Base-by-base conservation (phyloP, 2,888 invertebrate genomes). In the Willowsia nigromaculata region DNA sequence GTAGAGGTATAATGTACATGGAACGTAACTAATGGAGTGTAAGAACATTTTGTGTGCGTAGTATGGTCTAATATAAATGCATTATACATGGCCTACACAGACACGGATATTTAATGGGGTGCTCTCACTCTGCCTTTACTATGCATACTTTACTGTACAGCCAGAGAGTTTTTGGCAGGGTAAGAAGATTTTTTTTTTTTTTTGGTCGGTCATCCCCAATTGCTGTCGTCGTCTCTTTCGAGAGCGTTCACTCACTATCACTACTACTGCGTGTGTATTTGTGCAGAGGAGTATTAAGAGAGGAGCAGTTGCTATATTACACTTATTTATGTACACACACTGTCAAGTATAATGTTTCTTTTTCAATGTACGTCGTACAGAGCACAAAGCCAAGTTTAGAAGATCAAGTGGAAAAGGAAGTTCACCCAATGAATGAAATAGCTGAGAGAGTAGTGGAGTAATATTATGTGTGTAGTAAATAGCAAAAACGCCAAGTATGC, bases 331-430 rank as follows among this genome's bases (percentile, higher is more conserved):
- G 74, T 76, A 76, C 74, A 76, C 74, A 76, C 74, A 76, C 74
- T 76, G 74, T 76, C 74, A 76, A 76, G 74, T 76, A 47, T 47
- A 76, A 76, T 76, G 74, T 76, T 76, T 27, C 74, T 76, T 30
- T 76, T 47, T 50, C 74, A 76, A 37, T 40, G 40, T 80, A 47
- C 56, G 56, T 30, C 37, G 56, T 43, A 62, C 59, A 33, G 27
- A 43, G 74, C 15, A 80, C 80, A 56, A 59, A 40, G 53, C 74
- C 50, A 83, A 68, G 83, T 68, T 47, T 74, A 74, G 85, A 74
- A 56, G 56, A 85, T 85, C 74, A 85, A 74, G 85, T 74, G 85
- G 85, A 74, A 74, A 85, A 85, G 85, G 74, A 85, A 85, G 74
- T 74, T 74, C 40, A 22, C 85, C 85, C 74, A 85, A 85, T 85